Percentiles rank a stretch among this genome's conserved stretches.
These are phyloP conservation scores for Drosophila atripex DNA, from an alignment of 2,888 invertebrate genomes.

Conservation along the genomic window DNA sequence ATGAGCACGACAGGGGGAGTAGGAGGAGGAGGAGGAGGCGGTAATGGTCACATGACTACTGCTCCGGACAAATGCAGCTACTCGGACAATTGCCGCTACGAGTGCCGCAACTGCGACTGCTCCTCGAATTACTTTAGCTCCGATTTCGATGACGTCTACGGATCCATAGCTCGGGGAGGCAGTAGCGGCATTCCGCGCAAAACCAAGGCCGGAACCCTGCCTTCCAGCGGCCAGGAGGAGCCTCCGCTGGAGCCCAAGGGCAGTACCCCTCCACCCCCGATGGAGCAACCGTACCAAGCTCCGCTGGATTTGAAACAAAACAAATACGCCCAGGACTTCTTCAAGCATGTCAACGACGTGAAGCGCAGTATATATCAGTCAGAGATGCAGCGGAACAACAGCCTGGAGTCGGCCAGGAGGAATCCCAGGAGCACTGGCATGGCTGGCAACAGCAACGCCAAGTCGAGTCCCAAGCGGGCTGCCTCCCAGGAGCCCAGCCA, in stretches of 20 bases:
- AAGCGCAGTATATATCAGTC: conserved; percentile 83
- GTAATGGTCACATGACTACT: conserved; percentile 33
- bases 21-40: background rate
- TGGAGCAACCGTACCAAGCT: conserved; percentile 39
- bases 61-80: conserved; percentile 82
- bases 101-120: conserved; percentile 84
- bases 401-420: conserved; percentile 55
- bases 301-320: conserved; percentile 82
- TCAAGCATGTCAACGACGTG: conserved; percentile 84
- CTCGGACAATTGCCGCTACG: conserved; percentile 83
- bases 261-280: conserved; percentile 37
- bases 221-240: conserved; percentile 58
- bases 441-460: conserved; percentile 15
- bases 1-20: background rate
- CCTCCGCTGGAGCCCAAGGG: conserved; percentile 33
- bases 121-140: conserved; percentile 84
- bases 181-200: conserved; percentile 80
- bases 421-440: conserved; percentile 25
- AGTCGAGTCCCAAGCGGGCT: conserved; percentile 58
- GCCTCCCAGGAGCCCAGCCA: conserved; percentile 38
- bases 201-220: conserved; percentile 79
- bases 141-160: conserved; percentile 83
- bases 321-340: conserved; percentile 84
- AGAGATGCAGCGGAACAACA: conserved; percentile 80
- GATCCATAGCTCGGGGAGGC: conserved; percentile 66